These are phyloP conservation scores for Falco berigora DNA, from an alignment of 2,797 vertebrate genomes.

Conservation along the genomic window DNA sequence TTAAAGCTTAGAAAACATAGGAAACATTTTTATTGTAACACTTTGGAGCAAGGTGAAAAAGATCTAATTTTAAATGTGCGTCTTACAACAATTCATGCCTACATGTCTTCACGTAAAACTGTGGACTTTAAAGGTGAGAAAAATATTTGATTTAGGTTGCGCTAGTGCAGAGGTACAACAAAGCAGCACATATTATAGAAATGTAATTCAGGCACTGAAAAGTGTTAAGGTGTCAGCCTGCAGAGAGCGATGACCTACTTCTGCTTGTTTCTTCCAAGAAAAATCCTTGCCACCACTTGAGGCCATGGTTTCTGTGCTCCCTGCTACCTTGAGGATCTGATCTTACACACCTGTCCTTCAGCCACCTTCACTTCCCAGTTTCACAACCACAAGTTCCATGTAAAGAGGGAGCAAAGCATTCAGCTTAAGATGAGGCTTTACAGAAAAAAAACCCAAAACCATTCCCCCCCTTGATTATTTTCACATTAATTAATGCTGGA, in stretches of 20 bases:
- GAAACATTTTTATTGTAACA: not conserved
- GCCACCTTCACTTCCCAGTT: not conserved
- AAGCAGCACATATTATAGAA: not conserved
- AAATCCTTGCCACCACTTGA: not conserved
- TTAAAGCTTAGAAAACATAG: not conserved
- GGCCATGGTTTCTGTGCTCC: not conserved
- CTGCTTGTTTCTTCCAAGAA: slow-evolving; percentile 4
- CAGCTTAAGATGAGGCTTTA: not conserved
- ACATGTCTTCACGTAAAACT: not conserved
- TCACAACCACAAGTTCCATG: not conserved
- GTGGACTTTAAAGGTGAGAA: not conserved
- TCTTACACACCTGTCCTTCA: not conserved
- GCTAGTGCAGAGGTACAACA: not conserved
- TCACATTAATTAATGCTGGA: not conserved
- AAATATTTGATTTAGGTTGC: not conserved
- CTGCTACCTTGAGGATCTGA: not conserved
- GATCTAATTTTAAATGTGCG: not conserved
- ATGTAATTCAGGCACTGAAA: not conserved
- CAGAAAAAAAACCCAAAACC: not conserved
- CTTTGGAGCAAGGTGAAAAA: not conserved
- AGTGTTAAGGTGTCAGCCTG: not conserved
- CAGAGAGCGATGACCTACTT: not conserved
- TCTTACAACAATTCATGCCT: not conserved
- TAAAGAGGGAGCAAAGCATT: not conserved
- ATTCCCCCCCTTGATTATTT: not conserved